Base-by-base conservation (phyloP, 2,888 invertebrate genomes). In the Lordiphosa andalusiaca region DNA sequence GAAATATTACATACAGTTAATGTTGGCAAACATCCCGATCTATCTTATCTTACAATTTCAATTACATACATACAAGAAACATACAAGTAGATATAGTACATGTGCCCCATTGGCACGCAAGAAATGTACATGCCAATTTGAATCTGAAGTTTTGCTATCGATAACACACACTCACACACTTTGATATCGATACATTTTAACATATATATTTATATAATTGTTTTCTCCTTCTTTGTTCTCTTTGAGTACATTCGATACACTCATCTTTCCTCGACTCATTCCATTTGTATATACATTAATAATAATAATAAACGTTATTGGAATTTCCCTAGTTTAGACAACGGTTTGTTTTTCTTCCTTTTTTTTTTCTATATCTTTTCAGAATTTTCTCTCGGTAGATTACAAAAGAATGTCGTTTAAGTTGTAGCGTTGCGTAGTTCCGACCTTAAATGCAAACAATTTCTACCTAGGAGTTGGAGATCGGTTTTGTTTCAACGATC, bases 1-100 rank as follows among this genome's bases (percentile, higher is more conserved):
- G 13, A 42, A 42, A 25, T 9, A 23, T 42, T 12, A 62, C 48
- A 50, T 50, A 61, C 62, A 68, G 60, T 77, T 70, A 73, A n/a
- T n/a, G n/a, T 73, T 82, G 82, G 82, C 82, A 76, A 81, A 75
- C 69, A 59, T 23, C 68, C n/a, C n/a, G n/a, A n/a, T n/a, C 63
- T 71, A 67, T 53, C 74, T 69, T 53, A 62, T 51, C 19, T 58
- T 68, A 75, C 65, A 60, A 58, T 64, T 76, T 54, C 21, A 65
- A 62, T 54, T 66, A 69, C 57, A 69, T 73, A 69, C 50, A 72
- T 61, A 16, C 16, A 16, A 66, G 49, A 59, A 39, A 76, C 41
- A 61, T 75, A 60, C 53, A 75, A 57, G 56, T 48, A 52, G 36
- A 76, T 42, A 61, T 76, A 57, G 55, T 57, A 69, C 56, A 55